Evolutionary conservation across 2,888 invertebrate genomes (phyloP), one percentile per base, ranked within the genome.

Genomic region (Odontocolon sp.): DNA sequence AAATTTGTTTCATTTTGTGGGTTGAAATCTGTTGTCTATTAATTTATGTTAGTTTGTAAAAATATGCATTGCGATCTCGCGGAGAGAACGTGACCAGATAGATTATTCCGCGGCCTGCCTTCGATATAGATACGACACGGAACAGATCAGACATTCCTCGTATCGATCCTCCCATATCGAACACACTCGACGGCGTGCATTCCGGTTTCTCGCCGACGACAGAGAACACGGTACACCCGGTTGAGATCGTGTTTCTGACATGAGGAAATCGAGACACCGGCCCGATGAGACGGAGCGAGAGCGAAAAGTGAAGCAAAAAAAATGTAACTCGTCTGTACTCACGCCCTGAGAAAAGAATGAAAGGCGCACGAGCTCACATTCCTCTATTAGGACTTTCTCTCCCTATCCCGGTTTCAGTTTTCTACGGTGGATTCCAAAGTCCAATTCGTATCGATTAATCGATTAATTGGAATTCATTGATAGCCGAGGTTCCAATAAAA

Each of bases 161-260:
- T 33, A 75, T 75, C 64, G 50, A 70, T 70, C 75, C 59, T 70
- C 42, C n/a, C 64, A 50, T 56, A 59, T 66, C 50, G 69, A 50
- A 61, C 52, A 45, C 36, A 40, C 38, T 23, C 42, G 23, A 40
- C 23, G 31, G 42, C 21, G 28, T 18, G 54, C 77, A 79, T 77
- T 66, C 73, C 47, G 61, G 73, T 75, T 75, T 73, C 73, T 73
- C 45, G 61, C 21, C 31, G 28, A 45, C 59, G 50, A 75, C 66
- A 52, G 33, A 5, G 50, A 56, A 74, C 74, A 64, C 57, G 52
- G 21, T 47, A 47, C 63, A 50, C 47, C 33, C 3, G 73, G 63
- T 67, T 42, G 73, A 56, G 71, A 77, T 80, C 79, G 78, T 74
- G 63, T 80, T 81, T 70, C 76, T 14, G 72, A 67, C 56, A 59